Conservation (phyloP, 1,140 invertebrate species). For the Helicoverpa zea region DNA sequence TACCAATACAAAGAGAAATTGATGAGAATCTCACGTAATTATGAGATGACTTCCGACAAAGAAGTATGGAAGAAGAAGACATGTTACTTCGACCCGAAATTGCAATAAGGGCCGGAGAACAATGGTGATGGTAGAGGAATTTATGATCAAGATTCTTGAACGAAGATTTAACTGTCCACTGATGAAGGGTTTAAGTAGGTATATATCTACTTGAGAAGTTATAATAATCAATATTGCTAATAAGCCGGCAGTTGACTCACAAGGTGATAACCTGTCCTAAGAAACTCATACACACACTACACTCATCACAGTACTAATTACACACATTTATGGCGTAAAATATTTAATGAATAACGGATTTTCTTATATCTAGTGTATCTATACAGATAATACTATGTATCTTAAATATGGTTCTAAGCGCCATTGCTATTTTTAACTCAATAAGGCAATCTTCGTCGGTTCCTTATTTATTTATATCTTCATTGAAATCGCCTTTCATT, state of each 20-base stretch:
- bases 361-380: neutral
- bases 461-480: neutral
- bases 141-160: no score
- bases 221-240: conserved; percentile 7
- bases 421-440: neutral
- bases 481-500: neutral
- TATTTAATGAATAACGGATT: neutral
- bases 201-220: neutral
- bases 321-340: neutral
- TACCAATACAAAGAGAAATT: no score
- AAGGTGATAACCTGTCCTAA: neutral
- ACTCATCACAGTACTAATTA: neutral
- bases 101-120: no score
- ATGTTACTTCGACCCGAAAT: no score
- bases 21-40: no score
- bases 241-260: neutral
- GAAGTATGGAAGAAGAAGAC: no score
- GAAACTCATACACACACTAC: no score
- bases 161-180: no score
- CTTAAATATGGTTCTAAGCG: neutral
- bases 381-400: no score
- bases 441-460: neutral
- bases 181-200: neutral
- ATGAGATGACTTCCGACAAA: no score
- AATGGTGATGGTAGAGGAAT: no score